Conservation (phyloP, 1,140 invertebrate species). For the Sitodiplosis mosellana region DNA sequence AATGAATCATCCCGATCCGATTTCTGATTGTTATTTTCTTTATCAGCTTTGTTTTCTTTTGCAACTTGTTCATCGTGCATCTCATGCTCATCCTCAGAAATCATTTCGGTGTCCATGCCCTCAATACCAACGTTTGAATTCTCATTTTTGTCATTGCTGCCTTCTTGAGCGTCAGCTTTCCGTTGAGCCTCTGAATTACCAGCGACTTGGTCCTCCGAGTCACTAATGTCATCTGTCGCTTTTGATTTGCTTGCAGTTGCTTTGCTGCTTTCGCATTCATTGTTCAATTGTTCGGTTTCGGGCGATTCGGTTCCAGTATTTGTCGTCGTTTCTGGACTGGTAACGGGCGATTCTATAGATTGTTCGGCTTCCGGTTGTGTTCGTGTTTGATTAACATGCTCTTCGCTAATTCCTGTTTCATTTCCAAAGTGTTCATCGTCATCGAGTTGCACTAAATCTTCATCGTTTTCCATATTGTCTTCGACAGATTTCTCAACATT, state of each 20-base stretch:
- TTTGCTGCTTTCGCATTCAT: too few relatives aligned
- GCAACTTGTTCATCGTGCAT: constrained; percentile 19
- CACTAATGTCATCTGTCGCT: too few relatives aligned
- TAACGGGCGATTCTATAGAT: neutral
- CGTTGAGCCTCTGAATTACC: neutral
- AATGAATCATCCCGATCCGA: constrained; percentile 34
- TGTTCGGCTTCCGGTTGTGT: constrained; percentile 2
- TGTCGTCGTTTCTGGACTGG: constrained; percentile 11
- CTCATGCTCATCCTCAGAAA: constrained; percentile 43
- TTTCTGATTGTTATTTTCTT: constrained; percentile 17
- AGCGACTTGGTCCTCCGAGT: too few relatives aligned
- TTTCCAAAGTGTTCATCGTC: constrained; percentile 17
- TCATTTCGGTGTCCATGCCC: constrained; percentile 48
- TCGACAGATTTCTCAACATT: constrained; percentile 9
- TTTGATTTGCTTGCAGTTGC: too few relatives aligned
- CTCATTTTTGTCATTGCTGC: constrained; percentile 37
- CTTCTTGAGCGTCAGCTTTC: neutral
- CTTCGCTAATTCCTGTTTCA: constrained; percentile 6
- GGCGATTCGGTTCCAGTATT: constrained; percentile 22
- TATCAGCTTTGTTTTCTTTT: constrained; percentile 24
- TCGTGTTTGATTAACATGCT: constrained; percentile 1
- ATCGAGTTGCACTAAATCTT: constrained; percentile 26
- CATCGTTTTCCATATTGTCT: constrained; percentile 15
- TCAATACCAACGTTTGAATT: constrained; percentile 32
- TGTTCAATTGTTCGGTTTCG: constrained; percentile 1